Percentiles rank a stretch among this genome's conserved stretches.
Conservation (phyloP, 2,113 vertebrate genomes). For the Thamnophis sirtalis region DNA sequence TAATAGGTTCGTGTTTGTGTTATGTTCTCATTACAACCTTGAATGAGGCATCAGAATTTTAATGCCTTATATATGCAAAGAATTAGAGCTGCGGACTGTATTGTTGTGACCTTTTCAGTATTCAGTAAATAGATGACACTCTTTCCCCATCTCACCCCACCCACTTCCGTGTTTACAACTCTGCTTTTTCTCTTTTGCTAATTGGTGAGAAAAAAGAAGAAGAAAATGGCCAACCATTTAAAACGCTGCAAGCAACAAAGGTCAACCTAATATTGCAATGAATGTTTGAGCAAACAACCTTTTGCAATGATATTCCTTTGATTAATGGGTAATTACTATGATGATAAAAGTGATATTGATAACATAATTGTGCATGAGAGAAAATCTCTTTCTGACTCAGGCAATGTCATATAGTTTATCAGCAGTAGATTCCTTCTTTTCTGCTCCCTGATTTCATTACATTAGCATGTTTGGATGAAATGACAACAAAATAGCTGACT, state of each 20-base stretch:
- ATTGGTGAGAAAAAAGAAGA: slow-evolving; percentile 19
- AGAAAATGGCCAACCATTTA: slow-evolving; percentile 23
- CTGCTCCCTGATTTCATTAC: background rate
- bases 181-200: slow-evolving; percentile 15
- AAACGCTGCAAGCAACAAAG: slow-evolving; percentile 6
- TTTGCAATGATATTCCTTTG: background rate
- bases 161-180: slow-evolving; percentile 40
- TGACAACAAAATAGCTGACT: background rate
- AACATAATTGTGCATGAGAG: background rate
- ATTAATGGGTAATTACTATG: background rate
- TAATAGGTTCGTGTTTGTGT: slow-evolving; percentile 57
- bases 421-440: background rate
- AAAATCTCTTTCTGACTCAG: background rate
- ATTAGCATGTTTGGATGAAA: background rate
- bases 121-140: slow-evolving; percentile 41
- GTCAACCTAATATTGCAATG: background rate
- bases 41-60: slow-evolving; percentile 58
- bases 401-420: background rate
- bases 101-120: slow-evolving; percentile 68
- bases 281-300: background rate
- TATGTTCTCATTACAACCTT: slow-evolving; percentile 58
- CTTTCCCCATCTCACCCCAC: slow-evolving; percentile 15
- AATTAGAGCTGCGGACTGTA: slow-evolving; percentile 45
- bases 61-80: slow-evolving; percentile 57
- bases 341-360: slow-evolving; percentile 4